Percentiles rank a stretch among this genome's conserved stretches.
These are phyloP conservation scores for Tupaia chinensis DNA, from an alignment of 2,113 vertebrate genomes.

Conservation along the genomic window DNA sequence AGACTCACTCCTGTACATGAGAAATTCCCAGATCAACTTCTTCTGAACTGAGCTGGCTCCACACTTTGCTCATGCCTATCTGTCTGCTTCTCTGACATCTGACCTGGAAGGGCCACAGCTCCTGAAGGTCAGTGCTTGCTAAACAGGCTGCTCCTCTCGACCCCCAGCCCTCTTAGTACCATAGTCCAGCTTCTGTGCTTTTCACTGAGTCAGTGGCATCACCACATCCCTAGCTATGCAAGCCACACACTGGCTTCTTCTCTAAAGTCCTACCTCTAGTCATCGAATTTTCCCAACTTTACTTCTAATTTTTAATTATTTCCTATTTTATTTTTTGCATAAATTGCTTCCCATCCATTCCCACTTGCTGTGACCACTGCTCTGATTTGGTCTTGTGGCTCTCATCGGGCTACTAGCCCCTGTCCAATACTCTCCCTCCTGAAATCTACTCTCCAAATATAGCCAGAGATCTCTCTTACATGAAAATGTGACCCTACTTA, in stretches of 20 bases:
- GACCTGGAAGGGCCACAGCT: neutral
- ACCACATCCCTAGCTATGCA: neutral
- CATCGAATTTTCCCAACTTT: neutral
- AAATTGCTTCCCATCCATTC: neutral
- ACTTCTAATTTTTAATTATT: neutral
- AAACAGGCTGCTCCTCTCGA: neutral
- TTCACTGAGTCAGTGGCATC: neutral
- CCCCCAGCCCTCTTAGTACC: neutral
- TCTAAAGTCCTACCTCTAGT: neutral
- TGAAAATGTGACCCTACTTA: neutral
- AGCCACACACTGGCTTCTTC: neutral
- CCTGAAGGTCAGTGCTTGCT: neutral
- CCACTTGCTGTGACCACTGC: neutral
- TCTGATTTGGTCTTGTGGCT: neutral
- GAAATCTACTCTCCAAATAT: neutral
- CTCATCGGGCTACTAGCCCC: neutral
- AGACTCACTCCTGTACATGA: neutral
- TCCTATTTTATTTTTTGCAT: neutral
- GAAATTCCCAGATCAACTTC: neutral
- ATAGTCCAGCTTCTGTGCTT: neutral
- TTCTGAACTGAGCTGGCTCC: neutral
- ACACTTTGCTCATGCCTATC: neutral
- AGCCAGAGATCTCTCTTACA: neutral
- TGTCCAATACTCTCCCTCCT: neutral
- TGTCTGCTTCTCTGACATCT: neutral